Evolutionary conservation across 1,140 invertebrate genomes (phyloP).

Genomic region (Zaprionus camerounensis): DNA sequence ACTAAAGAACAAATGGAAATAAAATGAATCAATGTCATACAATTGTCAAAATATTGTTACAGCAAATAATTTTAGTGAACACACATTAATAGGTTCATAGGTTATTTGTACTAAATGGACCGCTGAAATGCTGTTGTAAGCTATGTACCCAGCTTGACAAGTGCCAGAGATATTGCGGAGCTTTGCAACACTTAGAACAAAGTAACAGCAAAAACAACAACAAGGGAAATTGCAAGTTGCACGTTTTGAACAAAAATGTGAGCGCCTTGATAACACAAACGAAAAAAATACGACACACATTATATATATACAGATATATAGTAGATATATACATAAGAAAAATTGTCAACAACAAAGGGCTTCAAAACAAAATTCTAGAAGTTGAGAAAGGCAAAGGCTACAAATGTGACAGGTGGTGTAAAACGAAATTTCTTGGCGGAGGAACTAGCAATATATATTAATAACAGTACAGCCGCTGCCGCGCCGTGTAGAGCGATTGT

Average conservation of each 20-base stretch:
- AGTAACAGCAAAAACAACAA: constrained; percentile 47
- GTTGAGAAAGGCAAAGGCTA: constrained; percentile 35
- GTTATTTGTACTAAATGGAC: neutral
- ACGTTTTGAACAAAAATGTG: constrained; percentile 70
- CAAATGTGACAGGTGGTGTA: constrained; percentile 61
- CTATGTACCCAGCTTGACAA: constrained; percentile 22
- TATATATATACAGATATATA: constrained; percentile 23
- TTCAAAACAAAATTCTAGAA: constrained; percentile 59
- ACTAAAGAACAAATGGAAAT: neutral
- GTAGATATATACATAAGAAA: constrained; percentile 16
- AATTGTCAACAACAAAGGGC: constrained; percentile 38
- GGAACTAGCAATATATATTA: constrained; percentile 49
- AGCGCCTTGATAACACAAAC: constrained; percentile 63
- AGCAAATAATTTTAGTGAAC: neutral
- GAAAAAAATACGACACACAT: constrained; percentile 9
- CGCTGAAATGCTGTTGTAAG: neutral
- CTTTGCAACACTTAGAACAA: constrained; percentile 33
- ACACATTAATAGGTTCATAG: constrained; percentile 11
- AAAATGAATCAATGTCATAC: neutral
- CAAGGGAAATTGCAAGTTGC: constrained; percentile 59
- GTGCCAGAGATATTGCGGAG: constrained; percentile 3
- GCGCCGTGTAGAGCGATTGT: neutral
- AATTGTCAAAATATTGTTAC: constrained; percentile 1
- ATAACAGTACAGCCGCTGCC: constrained; percentile 29
- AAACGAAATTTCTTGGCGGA: constrained; percentile 54